Base-by-base conservation (phyloP, 1,140 invertebrate species). In the Drosophila repletoides region DNA sequence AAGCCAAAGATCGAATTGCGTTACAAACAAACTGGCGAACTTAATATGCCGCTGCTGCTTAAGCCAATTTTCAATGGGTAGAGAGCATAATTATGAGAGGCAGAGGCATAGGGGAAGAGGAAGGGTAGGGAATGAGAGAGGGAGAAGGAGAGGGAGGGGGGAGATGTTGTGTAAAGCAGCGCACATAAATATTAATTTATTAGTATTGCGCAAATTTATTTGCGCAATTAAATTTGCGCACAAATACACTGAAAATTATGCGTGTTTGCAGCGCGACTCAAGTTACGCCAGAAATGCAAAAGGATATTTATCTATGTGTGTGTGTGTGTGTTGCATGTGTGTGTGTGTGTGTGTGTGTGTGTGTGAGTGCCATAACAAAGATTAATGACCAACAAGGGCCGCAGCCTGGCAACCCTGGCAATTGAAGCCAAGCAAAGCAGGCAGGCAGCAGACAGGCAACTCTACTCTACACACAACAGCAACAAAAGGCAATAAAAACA, bases 321-420 rank as follows among this genome's bases (percentile, higher is more conserved):
- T 49, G 67, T 60, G 21, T 49, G 9, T 29, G 60, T 43, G 29
- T 10, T 24, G 21, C n/a, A 17, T 29, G 31, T 34, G 17, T n/a
- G 29, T 51, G 41, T 24, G 21, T 34, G 49, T 29, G 45, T 52
- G 49, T 52, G 22, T 66, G 45, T 68, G 61, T 43, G 72, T 60
- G 66, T 77, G 64, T 71, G 67, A 60, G 65, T 43, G 76, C 76
- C 65, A 88, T 88, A 88, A 88, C 86, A 81, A 88, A 88, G 86
- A 88, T 88, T 88, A 88, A 88, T 88, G 79, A 88, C 87, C 68
- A 74, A 52, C 71, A 88, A 75, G 80, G 77, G 81, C 73, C n/a
- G n/a, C n/a, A n/a, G n/a, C n/a, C n/a, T 71, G 81, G 63, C 64
- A 77, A 59, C 34, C 51, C 53, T 34, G 9, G n/a, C 19, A 55